Evolutionary conservation across 2,113 vertebrate genomes (phyloP), one percentile per base, ranked within the genome.

Genomic region (mouse (Mus musculus)): DNA sequence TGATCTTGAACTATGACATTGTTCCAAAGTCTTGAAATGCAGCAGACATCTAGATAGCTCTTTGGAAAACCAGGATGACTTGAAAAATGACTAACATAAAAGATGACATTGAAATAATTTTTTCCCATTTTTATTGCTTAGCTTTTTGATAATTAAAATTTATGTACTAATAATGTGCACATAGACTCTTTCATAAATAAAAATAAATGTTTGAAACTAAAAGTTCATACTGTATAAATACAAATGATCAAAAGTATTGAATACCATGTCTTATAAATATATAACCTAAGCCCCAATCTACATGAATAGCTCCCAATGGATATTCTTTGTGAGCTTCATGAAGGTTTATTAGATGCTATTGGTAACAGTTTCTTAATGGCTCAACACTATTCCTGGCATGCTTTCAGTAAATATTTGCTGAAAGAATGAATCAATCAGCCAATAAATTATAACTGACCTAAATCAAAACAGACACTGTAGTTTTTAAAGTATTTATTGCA

Each of bases 331-430:
- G 28, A 95, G 16, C 9, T 69, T 56, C 61, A 39, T 39, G 61
- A 69, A 42, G 33, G 5, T 24, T 2, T 56, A 3, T 7, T 49
- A 63, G 6, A 5, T 69, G 3, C 59, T 80, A 1, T 13, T 33
- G 3, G 36, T 36, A 61, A 49, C 26, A 94, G 7, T 20, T 63
- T 33, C 39, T 7, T 93, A 22, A n/a, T 8, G n/a, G 49, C n/a
- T 19, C 36, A 73, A 4, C 19, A 61, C 56, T 72, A 11, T 13
- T 19, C 2, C 36, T 82, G 67, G 17, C 4, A n/a, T 5, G 0
- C 33, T 96, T 96, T 95, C 46, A 81, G 39, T 73, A 89, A 87
- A 82, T 84, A 56, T 67, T 87, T 85, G 4, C 36, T 80, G 52
- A 94, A 77, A 69, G 5, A 52, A 75, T 95, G n/a, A 89, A 85